Conservation (phyloP, 2,888 invertebrate species). For the Metellina segmentata region DNA sequence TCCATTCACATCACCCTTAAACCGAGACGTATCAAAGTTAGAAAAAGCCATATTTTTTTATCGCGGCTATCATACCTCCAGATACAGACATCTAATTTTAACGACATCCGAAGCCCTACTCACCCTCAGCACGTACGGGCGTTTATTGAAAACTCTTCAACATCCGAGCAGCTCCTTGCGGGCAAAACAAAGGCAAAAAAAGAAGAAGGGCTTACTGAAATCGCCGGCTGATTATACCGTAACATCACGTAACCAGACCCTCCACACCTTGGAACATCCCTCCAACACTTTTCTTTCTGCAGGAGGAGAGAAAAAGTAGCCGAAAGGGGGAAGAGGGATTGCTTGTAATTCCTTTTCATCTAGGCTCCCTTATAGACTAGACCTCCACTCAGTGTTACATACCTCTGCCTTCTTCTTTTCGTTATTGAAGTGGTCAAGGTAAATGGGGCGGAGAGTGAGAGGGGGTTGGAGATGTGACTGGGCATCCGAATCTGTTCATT, state of each 20-base stretch:
- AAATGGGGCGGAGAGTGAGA: slow-evolving; percentile 42
- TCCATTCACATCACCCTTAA: not conserved
- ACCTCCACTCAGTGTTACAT: not conserved
- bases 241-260: slow-evolving; percentile 53
- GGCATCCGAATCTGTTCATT: slow-evolving; percentile 48
- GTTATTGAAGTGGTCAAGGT: slow-evolving; percentile 44
- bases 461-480: slow-evolving; percentile 14
- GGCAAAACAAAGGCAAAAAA: slow-evolving; percentile 31
- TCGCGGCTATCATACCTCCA: not conserved
- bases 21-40: not conserved
- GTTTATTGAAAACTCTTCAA: slow-evolving; percentile 58
- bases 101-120: not conserved
- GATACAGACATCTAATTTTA: slow-evolving; percentile 51
- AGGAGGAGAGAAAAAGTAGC: not conserved
- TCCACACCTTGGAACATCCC: slow-evolving; percentile 7
- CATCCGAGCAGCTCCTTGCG: slow-evolving; percentile 7
- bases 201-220: slow-evolving; percentile 31
- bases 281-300: slow-evolving; percentile 5
- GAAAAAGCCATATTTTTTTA: slow-evolving; percentile 1
- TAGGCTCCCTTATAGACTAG: slow-evolving; percentile 3
- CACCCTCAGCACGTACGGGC: slow-evolving; percentile 18
- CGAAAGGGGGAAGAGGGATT: not conserved
- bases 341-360: slow-evolving; percentile 51
- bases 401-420: not conserved
- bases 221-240: slow-evolving; percentile 41